phyloP scores from a whole-genome alignment of 2,888 invertebrate species.

The Coenonympha glycerion region DNA sequence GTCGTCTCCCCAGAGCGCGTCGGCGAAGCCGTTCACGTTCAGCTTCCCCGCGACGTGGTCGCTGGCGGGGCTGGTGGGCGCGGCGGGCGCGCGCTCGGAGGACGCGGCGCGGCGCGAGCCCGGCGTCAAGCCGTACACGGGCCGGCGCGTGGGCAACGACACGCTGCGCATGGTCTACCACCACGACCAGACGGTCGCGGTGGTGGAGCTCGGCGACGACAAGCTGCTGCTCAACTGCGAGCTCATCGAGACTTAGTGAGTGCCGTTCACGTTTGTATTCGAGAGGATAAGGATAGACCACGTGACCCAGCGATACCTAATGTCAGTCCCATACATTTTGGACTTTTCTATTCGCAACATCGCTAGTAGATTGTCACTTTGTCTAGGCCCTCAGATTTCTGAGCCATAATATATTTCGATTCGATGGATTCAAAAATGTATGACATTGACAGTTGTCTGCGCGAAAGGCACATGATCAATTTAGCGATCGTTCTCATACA shows the following conservation, averaged over 20 bases:
- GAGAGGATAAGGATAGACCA: too few relatives aligned
- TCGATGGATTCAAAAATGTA: too few relatives aligned
- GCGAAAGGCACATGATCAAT: too few relatives aligned
- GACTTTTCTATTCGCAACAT: too few relatives aligned
- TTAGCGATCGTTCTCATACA: too few relatives aligned
- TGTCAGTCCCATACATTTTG: too few relatives aligned
- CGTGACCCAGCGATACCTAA: too few relatives aligned
- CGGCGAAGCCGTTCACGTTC: constrained; percentile 67
- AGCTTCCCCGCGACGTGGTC: constrained; percentile 70
- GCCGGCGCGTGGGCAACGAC: constrained; percentile 78
- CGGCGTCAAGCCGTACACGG: constrained; percentile 78
- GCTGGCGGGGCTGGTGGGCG: constrained; percentile 61
- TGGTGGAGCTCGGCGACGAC: constrained; percentile 84
- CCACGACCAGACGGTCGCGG: constrained; percentile 88
- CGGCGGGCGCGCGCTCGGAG: constrained; percentile 54
- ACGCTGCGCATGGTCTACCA: constrained; percentile 85
- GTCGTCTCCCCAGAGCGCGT: constrained; percentile 62
- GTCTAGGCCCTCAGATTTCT: too few relatives aligned
- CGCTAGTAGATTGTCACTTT: too few relatives aligned
- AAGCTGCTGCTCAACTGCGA: constrained; percentile 85
- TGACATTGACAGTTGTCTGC: too few relatives aligned
- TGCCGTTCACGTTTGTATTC: too few relatives aligned
- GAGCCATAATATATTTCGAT: too few relatives aligned
- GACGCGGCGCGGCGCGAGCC: constrained; percentile 50
- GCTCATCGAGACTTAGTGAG: constrained; percentile 91